These are phyloP conservation scores for Drosophila yooni DNA, from an alignment of 2,888 invertebrate genomes.

Conservation along the genomic window DNA sequence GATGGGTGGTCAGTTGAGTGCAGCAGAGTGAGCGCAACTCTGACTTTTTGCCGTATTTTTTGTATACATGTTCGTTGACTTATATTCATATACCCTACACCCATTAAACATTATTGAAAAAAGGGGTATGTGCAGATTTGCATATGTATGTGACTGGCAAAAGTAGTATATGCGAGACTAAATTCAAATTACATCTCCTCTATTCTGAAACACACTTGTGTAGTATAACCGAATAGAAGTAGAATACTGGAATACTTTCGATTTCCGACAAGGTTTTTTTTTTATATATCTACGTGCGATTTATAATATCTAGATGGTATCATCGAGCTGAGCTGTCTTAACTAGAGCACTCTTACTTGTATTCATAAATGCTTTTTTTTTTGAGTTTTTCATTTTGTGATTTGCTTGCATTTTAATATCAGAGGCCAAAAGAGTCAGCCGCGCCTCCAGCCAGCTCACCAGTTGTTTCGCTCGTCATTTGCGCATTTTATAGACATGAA, in stretches of 20 bases:
- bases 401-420: slow-evolving; percentile 48
- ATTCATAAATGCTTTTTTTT: background rate
- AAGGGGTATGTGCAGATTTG: background rate
- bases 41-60: slow-evolving; percentile 47
- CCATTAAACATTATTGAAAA: background rate
- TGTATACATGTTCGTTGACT: slow-evolving; percentile 55
- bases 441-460: slow-evolving; percentile 38
- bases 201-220: background rate
- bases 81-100: slow-evolving; percentile 13
- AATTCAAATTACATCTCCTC: background rate
- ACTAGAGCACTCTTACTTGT: background rate
- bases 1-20: slow-evolving; percentile 64
- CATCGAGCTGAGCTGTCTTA: background rate
- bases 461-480: slow-evolving; percentile 31
- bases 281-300: background rate
- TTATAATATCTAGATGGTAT: background rate
- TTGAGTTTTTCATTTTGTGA: slow-evolving; percentile 12
- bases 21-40: slow-evolving; percentile 39
- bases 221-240: background rate
- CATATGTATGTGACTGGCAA: background rate
- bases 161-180: background rate
- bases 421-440: slow-evolving; percentile 47
- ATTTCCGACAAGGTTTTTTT: background rate
- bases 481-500: slow-evolving; percentile 67
- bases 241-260: background rate